These are phyloP conservation scores for Drosophila tanythrix DNA, from an alignment of 2,888 invertebrate species.

Conservation along the genomic window DNA sequence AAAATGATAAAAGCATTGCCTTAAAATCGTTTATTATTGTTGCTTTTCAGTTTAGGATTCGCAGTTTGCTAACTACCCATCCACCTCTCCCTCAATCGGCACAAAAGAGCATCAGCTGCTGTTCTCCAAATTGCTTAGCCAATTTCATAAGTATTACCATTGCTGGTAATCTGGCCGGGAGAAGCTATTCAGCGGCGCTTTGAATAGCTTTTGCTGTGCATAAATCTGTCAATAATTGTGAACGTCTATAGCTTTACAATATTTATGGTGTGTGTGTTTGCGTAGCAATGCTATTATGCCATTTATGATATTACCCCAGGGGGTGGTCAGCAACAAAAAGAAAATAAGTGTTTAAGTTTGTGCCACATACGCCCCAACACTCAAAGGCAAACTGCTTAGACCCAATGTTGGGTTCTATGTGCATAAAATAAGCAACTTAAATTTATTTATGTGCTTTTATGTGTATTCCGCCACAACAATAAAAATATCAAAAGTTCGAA, in stretches of 20 bases:
- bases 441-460: constrained; percentile 74
- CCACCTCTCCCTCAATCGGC: not conserved
- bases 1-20: constrained; percentile 22
- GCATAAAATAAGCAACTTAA: constrained; percentile 62
- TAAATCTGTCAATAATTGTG: constrained; percentile 79
- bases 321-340: constrained; percentile 8
- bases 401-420: constrained; percentile 31
- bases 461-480: constrained; percentile 75
- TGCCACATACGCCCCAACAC: constrained; percentile 33
- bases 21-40: constrained; percentile 29
- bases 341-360: constrained; percentile 37
- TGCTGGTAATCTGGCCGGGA: constrained; percentile 24
- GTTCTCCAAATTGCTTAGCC: constrained; percentile 19
- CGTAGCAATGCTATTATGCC: constrained; percentile 53
- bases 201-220: constrained; percentile 55
- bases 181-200: constrained; percentile 35
- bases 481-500: constrained; percentile 71
- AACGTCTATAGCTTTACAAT: constrained; percentile 55
- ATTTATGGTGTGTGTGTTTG: constrained; percentile 63
- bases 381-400: constrained; percentile 8
- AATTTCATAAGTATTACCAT: constrained; percentile 28
- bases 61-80: constrained; percentile 1
- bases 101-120: constrained; percentile 20
- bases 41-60: constrained; percentile 10
- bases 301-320: constrained; percentile 58